Conservation (phyloP, 2,113 vertebrate species). For the Coracopsis vasa region DNA sequence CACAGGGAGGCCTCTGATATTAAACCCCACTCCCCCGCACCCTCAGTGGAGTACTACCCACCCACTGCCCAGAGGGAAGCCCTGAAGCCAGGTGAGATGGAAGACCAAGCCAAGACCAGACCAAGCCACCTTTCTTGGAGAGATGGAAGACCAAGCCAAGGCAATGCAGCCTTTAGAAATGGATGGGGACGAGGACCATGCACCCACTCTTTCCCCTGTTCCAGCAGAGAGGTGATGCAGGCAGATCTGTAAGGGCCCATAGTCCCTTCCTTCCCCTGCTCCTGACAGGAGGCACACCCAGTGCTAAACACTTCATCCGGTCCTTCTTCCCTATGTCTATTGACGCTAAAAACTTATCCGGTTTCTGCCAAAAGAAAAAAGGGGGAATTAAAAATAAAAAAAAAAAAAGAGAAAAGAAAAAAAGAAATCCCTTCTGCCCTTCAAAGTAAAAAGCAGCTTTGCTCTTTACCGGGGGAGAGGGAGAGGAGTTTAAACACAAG, state of each 20-base stretch:
- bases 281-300: not conserved
- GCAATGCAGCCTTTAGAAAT: not conserved
- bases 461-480: not conserved
- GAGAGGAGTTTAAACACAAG: not conserved
- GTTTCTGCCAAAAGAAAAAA: not conserved
- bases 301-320: conserved; percentile 40
- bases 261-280: conserved; percentile 44
- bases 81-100: not conserved
- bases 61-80: not conserved
- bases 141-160: not conserved
- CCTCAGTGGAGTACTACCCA: not conserved
- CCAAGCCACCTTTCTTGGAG: not conserved
- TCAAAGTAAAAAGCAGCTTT: not conserved
- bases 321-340: not conserved
- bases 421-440: not conserved
- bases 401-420: not conserved
- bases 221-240: not conserved
- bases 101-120: not conserved
- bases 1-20: not conserved
- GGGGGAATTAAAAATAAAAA: too few species aligned
- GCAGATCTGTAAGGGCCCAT: rapidly evolving
- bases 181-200: rapidly evolving
- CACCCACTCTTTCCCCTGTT: not conserved
- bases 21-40: not conserved
- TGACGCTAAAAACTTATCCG: not conserved